phyloP scores from a whole-genome alignment of 1,140 invertebrate genomes.

The Nasonia vitripennis region DNA sequence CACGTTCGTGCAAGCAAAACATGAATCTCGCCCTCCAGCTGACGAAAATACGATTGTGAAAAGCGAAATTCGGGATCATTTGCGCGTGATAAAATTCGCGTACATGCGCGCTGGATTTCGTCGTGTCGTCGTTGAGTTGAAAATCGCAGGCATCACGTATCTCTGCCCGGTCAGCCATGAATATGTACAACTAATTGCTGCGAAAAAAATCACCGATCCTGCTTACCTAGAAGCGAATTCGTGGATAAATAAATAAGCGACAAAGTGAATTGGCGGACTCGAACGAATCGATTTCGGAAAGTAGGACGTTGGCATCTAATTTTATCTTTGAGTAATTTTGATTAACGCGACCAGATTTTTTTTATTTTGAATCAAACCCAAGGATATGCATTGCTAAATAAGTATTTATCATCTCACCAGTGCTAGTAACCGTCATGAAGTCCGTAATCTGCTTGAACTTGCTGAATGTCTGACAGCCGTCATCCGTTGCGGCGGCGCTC shows the following conservation, averaged over 20 bases:
- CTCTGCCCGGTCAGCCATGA: background rate
- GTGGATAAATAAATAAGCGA: too few species aligned
- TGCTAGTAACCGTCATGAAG: conserved; percentile 86
- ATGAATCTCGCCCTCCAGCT: too few species aligned
- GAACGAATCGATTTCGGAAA: too few species aligned
- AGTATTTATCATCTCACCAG: conserved; percentile 77
- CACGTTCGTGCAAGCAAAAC: too few species aligned
- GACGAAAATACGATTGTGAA: background rate
- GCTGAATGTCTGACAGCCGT: conserved; percentile 82
- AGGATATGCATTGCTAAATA: background rate
- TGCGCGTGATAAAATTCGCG: background rate
- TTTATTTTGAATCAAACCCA: background rate
- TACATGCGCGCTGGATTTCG: background rate
- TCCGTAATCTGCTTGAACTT: conserved; percentile 87
- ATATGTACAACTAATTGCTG: too few species aligned
- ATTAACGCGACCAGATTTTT: too few species aligned
- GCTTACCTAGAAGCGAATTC: too few species aligned
- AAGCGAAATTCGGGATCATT: background rate
- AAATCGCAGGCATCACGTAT: background rate
- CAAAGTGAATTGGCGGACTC: too few species aligned
- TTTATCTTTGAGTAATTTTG: too few species aligned
- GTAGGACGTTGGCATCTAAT: too few species aligned
- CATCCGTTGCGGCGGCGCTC: conserved; percentile 73
- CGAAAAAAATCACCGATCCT: too few species aligned
- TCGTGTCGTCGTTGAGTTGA: background rate